A percentile compares a stretch with the other conserved stretches of the same genome.
Conservation (phyloP, 2,888 invertebrate genomes). For the Morpho helenor region DNA sequence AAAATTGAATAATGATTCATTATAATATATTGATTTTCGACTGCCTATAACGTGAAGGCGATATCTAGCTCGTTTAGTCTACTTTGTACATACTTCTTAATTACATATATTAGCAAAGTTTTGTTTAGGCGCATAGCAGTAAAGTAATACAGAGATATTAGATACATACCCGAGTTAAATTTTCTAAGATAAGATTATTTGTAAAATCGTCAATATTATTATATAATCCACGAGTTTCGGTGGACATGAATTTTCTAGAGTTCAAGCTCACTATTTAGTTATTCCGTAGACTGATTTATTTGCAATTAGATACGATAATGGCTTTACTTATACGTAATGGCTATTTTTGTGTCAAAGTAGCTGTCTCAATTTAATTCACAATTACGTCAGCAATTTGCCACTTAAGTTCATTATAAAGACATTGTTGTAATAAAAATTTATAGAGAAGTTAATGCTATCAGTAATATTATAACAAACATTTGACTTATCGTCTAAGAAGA, state of each 20-base stretch:
- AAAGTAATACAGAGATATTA: background rate
- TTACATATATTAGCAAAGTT: constrained; percentile 16
- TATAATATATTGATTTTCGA: constrained; percentile 1
- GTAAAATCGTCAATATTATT: too few species aligned
- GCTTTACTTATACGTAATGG: too few species aligned
- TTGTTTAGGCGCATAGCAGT: constrained; percentile 10
- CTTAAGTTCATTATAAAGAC: constrained; percentile 1
- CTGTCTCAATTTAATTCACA: background rate
- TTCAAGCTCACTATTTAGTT: background rate
- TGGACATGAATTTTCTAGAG: background rate
- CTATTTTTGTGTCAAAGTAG: background rate
- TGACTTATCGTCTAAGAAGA: constrained; percentile 24
- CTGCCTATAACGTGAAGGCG: constrained; percentile 20
- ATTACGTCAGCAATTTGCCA: background rate
- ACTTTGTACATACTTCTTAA: constrained; percentile 60
- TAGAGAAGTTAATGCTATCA: constrained; percentile 1
- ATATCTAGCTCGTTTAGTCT: constrained; percentile 52
- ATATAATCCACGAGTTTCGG: background rate
- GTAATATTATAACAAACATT: constrained; percentile 15
- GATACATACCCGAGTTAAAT: background rate
- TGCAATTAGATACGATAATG: too few species aligned
- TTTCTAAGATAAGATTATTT: background rate
- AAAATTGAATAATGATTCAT: too few species aligned
- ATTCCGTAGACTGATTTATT: too few species aligned
- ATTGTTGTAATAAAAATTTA: background rate